Evolutionary conservation across 2,888 invertebrate species (phyloP).

Genomic region (Drosophila paracracens): DNA sequence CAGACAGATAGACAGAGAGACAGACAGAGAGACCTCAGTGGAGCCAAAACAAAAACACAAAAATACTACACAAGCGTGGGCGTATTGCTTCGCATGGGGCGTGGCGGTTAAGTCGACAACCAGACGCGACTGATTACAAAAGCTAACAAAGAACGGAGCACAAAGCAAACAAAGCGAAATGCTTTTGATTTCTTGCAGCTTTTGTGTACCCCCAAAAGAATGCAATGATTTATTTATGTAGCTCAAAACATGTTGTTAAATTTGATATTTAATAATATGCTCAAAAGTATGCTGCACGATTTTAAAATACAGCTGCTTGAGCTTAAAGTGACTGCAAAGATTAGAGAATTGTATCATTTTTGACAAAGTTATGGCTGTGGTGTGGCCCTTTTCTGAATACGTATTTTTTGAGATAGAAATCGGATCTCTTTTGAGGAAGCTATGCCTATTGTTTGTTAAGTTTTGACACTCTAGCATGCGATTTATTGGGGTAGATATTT

Average conservation of each 20-base stretch:
- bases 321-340: too few species aligned
- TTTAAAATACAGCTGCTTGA: not conserved
- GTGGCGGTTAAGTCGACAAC: not conserved
- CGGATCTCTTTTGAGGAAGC: not conserved
- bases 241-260: too few species aligned
- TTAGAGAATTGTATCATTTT: rapidly evolving
- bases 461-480: not conserved
- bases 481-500: not conserved
- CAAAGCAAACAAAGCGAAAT: conserved; percentile 35
- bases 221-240: conserved; percentile 12
- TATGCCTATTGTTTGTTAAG: not conserved
- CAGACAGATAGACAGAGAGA: not conserved
- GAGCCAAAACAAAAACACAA: conserved; percentile 76
- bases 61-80: conserved; percentile 51
- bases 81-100: not conserved
- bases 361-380: not conserved
- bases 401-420: not conserved
- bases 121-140: conserved; percentile 29
- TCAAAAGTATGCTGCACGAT: conserved; percentile 17
- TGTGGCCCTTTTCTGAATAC: not conserved
- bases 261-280: not conserved
- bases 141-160: conserved; percentile 40
- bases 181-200: conserved; percentile 19
- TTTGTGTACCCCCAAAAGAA: conserved; percentile 22
- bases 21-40: conserved; percentile 27